Conservation (phyloP, 2,888 invertebrate genomes). For the Ormia ochracea region DNA sequence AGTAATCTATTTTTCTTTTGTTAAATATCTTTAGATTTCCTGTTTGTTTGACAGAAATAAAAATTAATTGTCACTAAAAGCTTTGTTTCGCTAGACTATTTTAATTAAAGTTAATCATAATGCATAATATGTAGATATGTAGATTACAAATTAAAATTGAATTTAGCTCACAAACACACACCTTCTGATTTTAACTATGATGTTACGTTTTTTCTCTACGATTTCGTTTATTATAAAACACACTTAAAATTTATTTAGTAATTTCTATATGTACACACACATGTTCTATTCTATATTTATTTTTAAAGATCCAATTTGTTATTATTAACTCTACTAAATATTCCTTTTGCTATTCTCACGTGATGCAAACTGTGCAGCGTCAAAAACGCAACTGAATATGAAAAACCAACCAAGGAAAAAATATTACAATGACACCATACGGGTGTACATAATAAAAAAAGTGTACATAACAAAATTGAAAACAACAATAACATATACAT, state of each 20-base stretch:
- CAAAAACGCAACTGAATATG: constrained; percentile 63
- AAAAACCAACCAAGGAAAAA: constrained; percentile 57
- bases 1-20: neutral
- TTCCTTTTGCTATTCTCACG: constrained; percentile 53
- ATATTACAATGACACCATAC: constrained; percentile 62
- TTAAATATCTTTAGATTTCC: neutral
- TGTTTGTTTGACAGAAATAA: neutral
- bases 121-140: neutral
- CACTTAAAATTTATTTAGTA: constrained; percentile 5
- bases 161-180: constrained; percentile 16
- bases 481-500: neutral
- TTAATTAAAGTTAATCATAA: neutral
- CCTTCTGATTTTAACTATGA: neutral
- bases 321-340: neutral
- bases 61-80: neutral
- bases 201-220: constrained; percentile 23
- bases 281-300: constrained; percentile 24
- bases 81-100: neutral
- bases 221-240: constrained; percentile 26
- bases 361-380: constrained; percentile 63
- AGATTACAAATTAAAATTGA: neutral
- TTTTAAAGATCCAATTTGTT: constrained; percentile 34
- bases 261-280: constrained; percentile 12
- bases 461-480: constrained; percentile 28
- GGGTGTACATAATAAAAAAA: constrained; percentile 31